Evolutionary conservation across 2,797 vertebrate species (phyloP).

Genomic region (Neoniphon sammara): DNA sequence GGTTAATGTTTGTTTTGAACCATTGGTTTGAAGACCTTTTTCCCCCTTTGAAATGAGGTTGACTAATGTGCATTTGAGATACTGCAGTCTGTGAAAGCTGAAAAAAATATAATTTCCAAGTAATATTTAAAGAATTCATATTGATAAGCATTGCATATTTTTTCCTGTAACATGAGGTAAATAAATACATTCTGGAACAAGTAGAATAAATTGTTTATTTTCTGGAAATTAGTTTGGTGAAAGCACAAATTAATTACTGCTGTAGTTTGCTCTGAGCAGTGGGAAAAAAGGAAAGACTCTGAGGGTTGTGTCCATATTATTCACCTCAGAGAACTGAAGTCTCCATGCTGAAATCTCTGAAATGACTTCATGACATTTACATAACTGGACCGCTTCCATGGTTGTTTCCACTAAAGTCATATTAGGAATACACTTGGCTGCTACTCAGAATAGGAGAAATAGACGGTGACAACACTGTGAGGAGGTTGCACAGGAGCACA

Average conservation of each 20-base stretch:
- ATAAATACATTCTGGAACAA: neutral
- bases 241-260: neutral
- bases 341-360: constrained; percentile 30
- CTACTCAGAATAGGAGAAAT: constrained; percentile 65
- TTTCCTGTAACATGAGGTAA: no score
- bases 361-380: constrained; percentile 21
- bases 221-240: neutral
- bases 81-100: no score
- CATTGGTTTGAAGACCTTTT: no score
- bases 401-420: constrained; percentile 37
- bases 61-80: no score
- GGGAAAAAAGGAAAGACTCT: constrained; percentile 2
- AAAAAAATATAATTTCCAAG: no score
- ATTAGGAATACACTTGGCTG: constrained; percentile 2
- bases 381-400: constrained; percentile 3
- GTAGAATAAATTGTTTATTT: neutral
- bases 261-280: neutral
- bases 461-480: constrained; percentile 77
- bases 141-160: no score
- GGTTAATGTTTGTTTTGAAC: no score
- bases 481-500: constrained; percentile 80
- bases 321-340: constrained; percentile 24
- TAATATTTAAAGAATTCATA: no score
- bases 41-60: no score
- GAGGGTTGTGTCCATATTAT: constrained; percentile 6